Base-by-base conservation (phyloP, 2,797 vertebrate species). In the Anas bernieri region DNA sequence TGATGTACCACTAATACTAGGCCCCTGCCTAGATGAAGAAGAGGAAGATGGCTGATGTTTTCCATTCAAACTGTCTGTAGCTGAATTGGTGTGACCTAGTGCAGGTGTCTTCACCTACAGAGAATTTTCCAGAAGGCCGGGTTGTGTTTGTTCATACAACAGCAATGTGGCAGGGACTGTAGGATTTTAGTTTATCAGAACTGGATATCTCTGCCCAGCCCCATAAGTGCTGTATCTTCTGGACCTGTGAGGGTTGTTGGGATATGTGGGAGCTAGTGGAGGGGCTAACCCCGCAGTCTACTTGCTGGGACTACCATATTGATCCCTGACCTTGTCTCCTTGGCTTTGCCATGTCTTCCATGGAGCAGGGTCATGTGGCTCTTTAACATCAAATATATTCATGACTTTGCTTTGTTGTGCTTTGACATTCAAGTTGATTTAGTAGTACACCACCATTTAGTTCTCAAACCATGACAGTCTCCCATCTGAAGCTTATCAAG, bases 31-130 rank as follows among this genome's bases (percentile, higher is more conserved):
- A 43, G 7, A 5, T 43, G n/a, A 82, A 46, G 61, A 4, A 13
- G 13, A 48, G 13, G 63, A 78, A 14, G 2, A 3, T 54, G 11
- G 5, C 4, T 78, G 12, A 7, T 77, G 13, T 28, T 68, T 87
- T 77, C 31, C 5, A 12, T 7, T 48, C 46, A 43, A 43, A 23
- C 7, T 64, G 1, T 43, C 50, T 69, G 26, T 21, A 63, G 54
- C 7, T 59, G 22, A 67, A 66, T 20, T 9, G 12, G 5, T 28
- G 7, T 25, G 70, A 17, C 7, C 50, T 1, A 2, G 54, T 28
- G 28, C 45, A 77, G 30, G 5, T 31, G 4, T 6, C 5, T 8
- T 61, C 26, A 33, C 0, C 0, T 6, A 0, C 25, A 33, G 5
- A 54, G 11, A 82, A 4, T 26, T 7, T 79, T 50, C 35, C 10